Evolutionary conservation across 2,888 invertebrate species (phyloP).

Genomic region (Strigamia transsilvanica): DNA sequence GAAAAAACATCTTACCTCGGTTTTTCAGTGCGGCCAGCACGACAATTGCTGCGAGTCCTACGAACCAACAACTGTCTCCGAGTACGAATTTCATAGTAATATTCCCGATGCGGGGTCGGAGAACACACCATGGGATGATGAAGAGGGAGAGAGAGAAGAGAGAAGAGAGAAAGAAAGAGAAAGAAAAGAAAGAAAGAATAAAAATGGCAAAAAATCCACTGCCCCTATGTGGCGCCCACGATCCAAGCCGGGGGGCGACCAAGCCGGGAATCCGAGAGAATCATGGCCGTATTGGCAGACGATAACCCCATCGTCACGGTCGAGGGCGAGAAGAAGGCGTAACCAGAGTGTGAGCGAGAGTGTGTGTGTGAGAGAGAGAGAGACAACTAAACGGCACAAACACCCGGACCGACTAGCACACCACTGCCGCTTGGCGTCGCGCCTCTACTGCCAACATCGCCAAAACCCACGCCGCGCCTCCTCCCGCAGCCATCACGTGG

Average conservation of each 20-base stretch:
- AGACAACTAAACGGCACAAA: constrained; percentile 20
- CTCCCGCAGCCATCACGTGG: constrained; percentile 1
- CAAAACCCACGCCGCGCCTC: neutral
- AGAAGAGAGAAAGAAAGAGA: neutral
- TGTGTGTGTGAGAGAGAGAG: too few relatives aligned
- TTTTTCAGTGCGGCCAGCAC: constrained; percentile 18
- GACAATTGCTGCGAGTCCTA: constrained; percentile 47
- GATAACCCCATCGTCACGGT: neutral
- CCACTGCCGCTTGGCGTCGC: constrained; percentile 34
- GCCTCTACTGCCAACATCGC: constrained; percentile 8
- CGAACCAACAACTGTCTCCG: constrained; percentile 51
- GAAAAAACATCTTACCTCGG: constrained; percentile 30
- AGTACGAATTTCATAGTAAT: constrained; percentile 51
- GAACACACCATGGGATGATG: constrained; percentile 24
- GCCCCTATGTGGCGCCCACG: neutral
- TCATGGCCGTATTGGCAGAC: neutral
- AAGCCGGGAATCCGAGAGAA: constrained; percentile 16
- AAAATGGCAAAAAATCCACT: constrained; percentile 10
- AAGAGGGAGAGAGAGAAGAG: neutral
- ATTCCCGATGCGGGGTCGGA: constrained; percentile 22
- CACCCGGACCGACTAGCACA: neutral
- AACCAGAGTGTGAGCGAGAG: constrained; percentile 2
- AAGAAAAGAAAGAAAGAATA: too few relatives aligned
- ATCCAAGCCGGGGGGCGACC: neutral
- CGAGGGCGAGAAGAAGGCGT: neutral